A percentile compares a stretch with the other conserved stretches of the same genome.
These are phyloP conservation scores for Coracopsis vasa DNA, from an alignment of 2,113 vertebrate species.

Conservation along the genomic window DNA sequence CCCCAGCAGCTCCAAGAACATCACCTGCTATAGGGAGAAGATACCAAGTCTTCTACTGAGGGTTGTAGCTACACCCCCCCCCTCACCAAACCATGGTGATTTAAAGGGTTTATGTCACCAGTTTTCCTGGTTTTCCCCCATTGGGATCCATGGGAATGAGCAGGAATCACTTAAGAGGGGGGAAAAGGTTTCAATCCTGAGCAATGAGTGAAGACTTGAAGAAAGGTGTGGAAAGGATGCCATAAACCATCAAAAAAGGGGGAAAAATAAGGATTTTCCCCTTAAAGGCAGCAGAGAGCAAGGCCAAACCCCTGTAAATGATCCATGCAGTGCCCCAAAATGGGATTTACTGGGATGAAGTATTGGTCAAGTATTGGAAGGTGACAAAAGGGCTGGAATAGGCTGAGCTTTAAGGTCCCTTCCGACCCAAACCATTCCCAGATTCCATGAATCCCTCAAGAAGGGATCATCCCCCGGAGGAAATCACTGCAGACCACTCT, in stretches of 20 bases:
- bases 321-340: rapidly evolving
- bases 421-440: background rate
- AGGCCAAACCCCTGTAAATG: too few relatives aligned
- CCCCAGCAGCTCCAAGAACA: background rate
- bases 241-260: background rate
- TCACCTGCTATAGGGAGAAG: background rate
- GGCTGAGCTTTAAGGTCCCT: background rate
- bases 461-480: rapidly evolving
- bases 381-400: too few relatives aligned
- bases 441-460: background rate
- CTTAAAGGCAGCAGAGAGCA: too few relatives aligned
- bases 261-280: background rate
- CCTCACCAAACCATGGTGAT: background rate
- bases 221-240: background rate
- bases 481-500: background rate
- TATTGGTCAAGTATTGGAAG: too few relatives aligned
- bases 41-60: rapidly evolving
- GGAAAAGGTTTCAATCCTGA: rapidly evolving
- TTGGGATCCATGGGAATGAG: background rate
- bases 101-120: background rate
- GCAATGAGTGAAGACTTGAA: background rate
- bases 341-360: background rate
- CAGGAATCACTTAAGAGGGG: rapidly evolving
- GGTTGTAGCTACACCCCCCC: too few relatives aligned
- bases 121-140: background rate